Evolutionary conservation across 1,140 invertebrate species (phyloP).

Genomic region (Yoshiicerus persimilis): DNA sequence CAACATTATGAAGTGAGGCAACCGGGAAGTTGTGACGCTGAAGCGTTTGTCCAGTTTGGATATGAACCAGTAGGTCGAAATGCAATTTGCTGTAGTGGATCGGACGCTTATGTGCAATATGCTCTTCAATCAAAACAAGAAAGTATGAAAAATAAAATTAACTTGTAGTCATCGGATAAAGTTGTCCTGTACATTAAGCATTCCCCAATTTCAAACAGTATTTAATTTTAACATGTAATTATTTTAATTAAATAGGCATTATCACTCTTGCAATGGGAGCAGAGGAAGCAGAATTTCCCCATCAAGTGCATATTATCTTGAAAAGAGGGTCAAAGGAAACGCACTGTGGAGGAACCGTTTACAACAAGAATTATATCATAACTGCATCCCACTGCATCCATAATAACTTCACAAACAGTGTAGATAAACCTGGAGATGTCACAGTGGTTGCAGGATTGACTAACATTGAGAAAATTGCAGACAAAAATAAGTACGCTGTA

Average conservation of each 20-base stretch:
- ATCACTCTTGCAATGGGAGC: not conserved
- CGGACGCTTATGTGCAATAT: not conserved
- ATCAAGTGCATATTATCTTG: not conserved
- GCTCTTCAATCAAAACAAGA: not conserved
- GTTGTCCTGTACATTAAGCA: too few relatives aligned
- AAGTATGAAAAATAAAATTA: not conserved
- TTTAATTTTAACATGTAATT: too few relatives aligned
- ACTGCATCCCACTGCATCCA: conserved; percentile 55
- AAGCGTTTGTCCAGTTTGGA: not conserved
- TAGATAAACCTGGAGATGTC: not conserved
- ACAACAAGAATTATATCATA: conserved; percentile 52
- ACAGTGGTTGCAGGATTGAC: conserved; percentile 36
- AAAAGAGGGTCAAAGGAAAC: not conserved
- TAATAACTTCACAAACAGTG: conserved; percentile 27
- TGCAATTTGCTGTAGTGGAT: not conserved
- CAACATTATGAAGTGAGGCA: not conserved
- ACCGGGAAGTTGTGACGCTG: not conserved
- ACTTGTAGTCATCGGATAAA: too few relatives aligned
- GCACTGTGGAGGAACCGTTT: conserved; percentile 55
- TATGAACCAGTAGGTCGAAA: not conserved
- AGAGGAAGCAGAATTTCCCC: not conserved
- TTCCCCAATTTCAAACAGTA: too few relatives aligned
- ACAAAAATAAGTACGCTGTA: conserved; percentile 43
- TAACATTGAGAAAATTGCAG: conserved; percentile 1
- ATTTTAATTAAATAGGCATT: not conserved